Conservation (phyloP, 2,113 vertebrate species). For the Connochaetes taurinus region DNA sequence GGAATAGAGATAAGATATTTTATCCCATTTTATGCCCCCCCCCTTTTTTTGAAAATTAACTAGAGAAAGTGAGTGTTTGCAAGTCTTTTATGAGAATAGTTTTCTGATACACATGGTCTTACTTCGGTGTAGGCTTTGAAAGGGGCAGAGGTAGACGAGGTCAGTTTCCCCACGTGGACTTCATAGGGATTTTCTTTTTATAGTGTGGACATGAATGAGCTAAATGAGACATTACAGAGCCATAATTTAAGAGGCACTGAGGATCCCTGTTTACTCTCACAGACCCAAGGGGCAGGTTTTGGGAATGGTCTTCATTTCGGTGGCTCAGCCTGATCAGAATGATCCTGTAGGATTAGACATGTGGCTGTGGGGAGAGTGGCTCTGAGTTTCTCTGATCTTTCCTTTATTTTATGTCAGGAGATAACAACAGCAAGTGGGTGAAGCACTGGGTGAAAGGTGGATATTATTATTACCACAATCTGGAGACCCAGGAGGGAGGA, state of each 20-base stretch:
- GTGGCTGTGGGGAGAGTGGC: fast-evolving
- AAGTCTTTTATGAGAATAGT: not conserved
- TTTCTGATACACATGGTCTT: not conserved
- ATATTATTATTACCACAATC: conserved; percentile 94
- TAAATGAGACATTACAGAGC: not conserved
- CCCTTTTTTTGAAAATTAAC: not conserved
- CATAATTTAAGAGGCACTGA: not conserved
- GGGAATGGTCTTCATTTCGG: not conserved
- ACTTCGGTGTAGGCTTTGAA: not conserved
- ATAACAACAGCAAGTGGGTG: conserved; percentile 90
- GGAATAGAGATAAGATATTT: not conserved
- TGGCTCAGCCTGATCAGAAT: not conserved
- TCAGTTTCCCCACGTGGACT: not conserved
- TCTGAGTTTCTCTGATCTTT: not conserved
- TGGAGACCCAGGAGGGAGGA: conserved; percentile 84
- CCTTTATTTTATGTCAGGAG: conserved; percentile 78
- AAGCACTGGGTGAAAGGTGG: conserved; percentile 97
- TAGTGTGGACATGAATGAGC: not conserved
- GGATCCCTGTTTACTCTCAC: not conserved
- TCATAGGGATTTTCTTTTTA: not conserved
- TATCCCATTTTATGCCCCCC: not conserved
- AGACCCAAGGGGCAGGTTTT: not conserved
- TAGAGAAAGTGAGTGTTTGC: not conserved
- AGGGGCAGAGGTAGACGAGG: not conserved
- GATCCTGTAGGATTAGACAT: not conserved